Base-by-base conservation (phyloP, 2,888 invertebrate species). In the Bellardia bayeri region DNA sequence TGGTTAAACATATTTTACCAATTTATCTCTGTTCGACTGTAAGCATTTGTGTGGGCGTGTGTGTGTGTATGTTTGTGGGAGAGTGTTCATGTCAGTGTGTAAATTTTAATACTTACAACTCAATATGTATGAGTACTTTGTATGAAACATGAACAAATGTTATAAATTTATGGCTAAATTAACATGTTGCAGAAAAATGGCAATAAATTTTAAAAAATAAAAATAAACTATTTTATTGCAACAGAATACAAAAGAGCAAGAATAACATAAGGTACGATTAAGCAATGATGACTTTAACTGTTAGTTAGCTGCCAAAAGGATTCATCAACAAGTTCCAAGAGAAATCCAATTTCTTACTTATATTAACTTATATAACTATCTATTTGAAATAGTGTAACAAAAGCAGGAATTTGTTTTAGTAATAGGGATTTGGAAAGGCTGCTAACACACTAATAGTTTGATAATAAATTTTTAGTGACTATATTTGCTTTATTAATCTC, bases 91-190 rank as follows among this genome's bases (percentile, higher is more conserved):
- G 16, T 63, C 11, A 82, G 69, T 83, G 45, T 76, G 64, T 71
- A 83, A 66, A 71, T 64, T 71, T 78, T 71, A 78, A 83, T 83
- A 45, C 45, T 45, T 45, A 71, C 71, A 64, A 78, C 83, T 78
- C 83, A 78, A 83, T 83, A 78, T 58, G 49, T 78, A n/a, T 23
- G 63, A 40, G 64, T 56, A 71, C n/a, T 56, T 78, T 72, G 8
- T 56, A 75, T 80, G 68, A 85, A 80, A 85, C 83, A 83, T 78
- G 78, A 78, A 80, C 72, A 85, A 85, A 85, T 75, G 74, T 80
- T 80, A 80, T 75, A 85, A 80, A 85, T 83, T 83, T 83, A 83
- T 83, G 83, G 71, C 78, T 85, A 85, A 85, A 85, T 85, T 80
- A 80, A 85, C 74, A 80, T 85, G 80, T 85, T 85, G 51, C 80